Evolutionary conservation across 1,140 invertebrate species (phyloP).

Genomic region (Apis cerana): DNA sequence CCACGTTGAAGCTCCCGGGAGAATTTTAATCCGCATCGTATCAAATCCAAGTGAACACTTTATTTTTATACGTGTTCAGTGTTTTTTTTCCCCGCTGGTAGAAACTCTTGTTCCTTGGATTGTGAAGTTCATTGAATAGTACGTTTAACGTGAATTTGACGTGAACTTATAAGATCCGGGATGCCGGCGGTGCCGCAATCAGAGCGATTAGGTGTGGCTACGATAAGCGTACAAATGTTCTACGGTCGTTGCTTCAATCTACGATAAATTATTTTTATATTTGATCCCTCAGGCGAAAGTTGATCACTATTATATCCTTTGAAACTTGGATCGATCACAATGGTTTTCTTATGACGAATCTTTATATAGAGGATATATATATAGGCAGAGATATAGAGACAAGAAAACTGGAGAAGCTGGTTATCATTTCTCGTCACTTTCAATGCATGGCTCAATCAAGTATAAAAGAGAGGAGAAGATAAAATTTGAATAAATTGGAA

Average conservation of each 20-base stretch:
- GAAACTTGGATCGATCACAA: no score
- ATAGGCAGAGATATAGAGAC: no score
- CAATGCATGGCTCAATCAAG: constrained; percentile 23
- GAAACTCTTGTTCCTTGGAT: background rate
- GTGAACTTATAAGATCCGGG: constrained; percentile 56
- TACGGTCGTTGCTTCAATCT: constrained; percentile 59
- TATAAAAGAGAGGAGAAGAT: background rate
- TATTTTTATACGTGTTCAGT: constrained; percentile 5
- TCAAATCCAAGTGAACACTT: constrained; percentile 2
- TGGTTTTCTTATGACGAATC: no score
- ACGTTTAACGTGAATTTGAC: background rate
- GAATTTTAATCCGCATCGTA: constrained; percentile 29
- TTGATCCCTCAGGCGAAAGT: background rate
- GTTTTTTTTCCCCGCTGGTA: background rate
- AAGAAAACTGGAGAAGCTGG: no score
- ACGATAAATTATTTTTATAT: constrained; percentile 49
- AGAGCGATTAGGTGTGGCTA: constrained; percentile 69
- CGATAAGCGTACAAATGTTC: constrained; percentile 64
- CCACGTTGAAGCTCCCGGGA: background rate
- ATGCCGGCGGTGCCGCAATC: constrained; percentile 64
- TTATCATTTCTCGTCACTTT: constrained; percentile 45
- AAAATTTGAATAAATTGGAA: background rate
- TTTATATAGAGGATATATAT: no score
- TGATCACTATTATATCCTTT: no score
- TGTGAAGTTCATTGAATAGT: background rate